Percentiles rank a stretch among this genome's conserved stretches.
Evolutionary conservation across 2,113 vertebrate genomes (phyloP).

Genomic region (Phasianus colchicus): DNA sequence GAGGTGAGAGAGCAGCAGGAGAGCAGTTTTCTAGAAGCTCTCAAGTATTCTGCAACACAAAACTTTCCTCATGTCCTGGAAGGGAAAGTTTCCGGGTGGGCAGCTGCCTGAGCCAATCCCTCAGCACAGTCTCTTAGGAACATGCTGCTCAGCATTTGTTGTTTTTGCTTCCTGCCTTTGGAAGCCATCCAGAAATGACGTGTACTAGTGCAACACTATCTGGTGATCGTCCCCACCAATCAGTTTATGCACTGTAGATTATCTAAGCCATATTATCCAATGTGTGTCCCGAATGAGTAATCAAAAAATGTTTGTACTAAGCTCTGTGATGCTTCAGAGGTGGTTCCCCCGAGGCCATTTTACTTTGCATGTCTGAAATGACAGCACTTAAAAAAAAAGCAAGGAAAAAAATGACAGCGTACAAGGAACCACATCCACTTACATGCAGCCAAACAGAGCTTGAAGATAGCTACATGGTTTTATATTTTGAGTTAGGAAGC

Average conservation of each 20-base stretch:
- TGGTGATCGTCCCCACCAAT: constrained; percentile 58
- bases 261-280: background rate
- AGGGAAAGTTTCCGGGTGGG: background rate
- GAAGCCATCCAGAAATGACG: constrained; percentile 30
- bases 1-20: background rate
- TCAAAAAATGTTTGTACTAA: background rate
- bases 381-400: background rate
- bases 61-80: background rate
- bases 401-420: background rate
- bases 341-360: constrained; percentile 2
- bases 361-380: constrained; percentile 2
- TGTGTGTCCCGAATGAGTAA: constrained; percentile 9
- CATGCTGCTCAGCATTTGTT: background rate
- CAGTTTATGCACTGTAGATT: background rate
- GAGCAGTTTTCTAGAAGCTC: background rate
- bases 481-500: background rate
- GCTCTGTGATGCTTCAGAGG: background rate
- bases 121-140: background rate
- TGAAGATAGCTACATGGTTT: background rate
- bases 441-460: background rate
- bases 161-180: constrained; percentile 26
- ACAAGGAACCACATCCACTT: background rate
- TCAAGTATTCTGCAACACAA: background rate
- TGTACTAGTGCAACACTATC: background rate
- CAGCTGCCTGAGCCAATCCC: background rate